Evolutionary conservation across 2,113 vertebrate genomes (phyloP), one percentile per base, ranked within the genome.

Genomic region (Arvicanthis niloticus): DNA sequence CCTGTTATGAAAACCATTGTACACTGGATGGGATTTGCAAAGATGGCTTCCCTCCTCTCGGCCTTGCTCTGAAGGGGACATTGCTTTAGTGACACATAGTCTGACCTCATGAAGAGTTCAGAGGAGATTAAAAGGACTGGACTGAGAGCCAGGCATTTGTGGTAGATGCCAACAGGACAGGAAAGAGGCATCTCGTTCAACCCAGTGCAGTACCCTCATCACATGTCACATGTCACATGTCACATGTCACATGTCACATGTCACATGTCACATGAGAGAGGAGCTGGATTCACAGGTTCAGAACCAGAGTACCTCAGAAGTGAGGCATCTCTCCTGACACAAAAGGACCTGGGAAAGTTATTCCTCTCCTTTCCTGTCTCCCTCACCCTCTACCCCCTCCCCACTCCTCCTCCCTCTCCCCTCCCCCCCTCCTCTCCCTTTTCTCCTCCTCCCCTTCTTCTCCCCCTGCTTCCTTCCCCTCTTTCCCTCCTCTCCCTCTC

Each of bases 371-470:
- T 26, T 24, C 8, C n/a, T 42, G 4, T 9, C n/a, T 53, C 48
- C 19, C 40, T 15, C 56, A 4, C 22, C 5, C 8, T 42, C 56
- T 26, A 51, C 15, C 26, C 29, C 60, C 9, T 13, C 7, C 1
- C 9, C 10, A 11, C 72, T 5, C 31, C 15, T 29, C 29, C 4
- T 34, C 29, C 12, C 3, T 29, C 16, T 11, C n/a, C 65, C 1
- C 42, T 12, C 8, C 2, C n/a, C 10, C 22, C 9, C n/a, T 2
- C 29, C 11, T 8, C 26, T 16, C 73, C 3, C 5, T n/a, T 4
- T 4, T 29, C 24, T 1, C 26, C 6, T 8, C 4, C 22, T 45
- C 10, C 29, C 31, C 26, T 0, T 3, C 15, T 6, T 0, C 0
- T 9, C n/a, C 70, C n/a, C 1, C 8, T 45, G 45, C 45, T 45